These are phyloP conservation scores for Sogatella furcifera DNA, from an alignment of 1,140 invertebrate genomes.

Conservation along the genomic window DNA sequence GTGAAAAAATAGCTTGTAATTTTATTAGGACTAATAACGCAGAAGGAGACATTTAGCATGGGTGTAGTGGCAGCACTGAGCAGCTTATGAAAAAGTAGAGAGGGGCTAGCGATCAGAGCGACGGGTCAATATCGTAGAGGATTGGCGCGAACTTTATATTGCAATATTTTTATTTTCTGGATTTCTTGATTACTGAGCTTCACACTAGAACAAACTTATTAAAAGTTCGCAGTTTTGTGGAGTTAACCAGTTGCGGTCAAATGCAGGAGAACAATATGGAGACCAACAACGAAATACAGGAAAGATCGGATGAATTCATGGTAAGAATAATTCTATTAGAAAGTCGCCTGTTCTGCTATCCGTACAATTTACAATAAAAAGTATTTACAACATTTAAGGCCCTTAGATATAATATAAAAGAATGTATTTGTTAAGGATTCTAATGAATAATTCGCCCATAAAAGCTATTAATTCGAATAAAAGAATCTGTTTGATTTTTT, in stretches of 20 bases:
- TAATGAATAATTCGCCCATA: no score
- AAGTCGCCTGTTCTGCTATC: no score
- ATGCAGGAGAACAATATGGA: neutral
- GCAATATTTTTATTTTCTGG: neutral
- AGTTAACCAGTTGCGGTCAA: neutral
- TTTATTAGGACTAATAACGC: no score
- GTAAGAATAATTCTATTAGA: neutral
- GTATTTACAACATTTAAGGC: no score
- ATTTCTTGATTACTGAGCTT: neutral
- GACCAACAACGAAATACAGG: neutral
- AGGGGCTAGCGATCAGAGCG: neutral
- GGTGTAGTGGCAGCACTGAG: neutral
- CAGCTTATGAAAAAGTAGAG: neutral
- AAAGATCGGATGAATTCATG: neutral
- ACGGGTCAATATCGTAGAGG: neutral
- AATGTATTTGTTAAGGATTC: no score
- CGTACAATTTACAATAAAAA: no score
- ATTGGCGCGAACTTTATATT: conserved; percentile 2
- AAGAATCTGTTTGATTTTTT: no score
- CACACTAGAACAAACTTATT: neutral
- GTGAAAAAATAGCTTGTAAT: no score
- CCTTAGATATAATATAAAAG: no score
- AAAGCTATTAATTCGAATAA: no score
- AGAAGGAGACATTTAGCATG: no score
- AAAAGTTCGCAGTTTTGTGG: neutral